Conservation (phyloP, 2,888 invertebrate species). For the Troides aeacus region DNA sequence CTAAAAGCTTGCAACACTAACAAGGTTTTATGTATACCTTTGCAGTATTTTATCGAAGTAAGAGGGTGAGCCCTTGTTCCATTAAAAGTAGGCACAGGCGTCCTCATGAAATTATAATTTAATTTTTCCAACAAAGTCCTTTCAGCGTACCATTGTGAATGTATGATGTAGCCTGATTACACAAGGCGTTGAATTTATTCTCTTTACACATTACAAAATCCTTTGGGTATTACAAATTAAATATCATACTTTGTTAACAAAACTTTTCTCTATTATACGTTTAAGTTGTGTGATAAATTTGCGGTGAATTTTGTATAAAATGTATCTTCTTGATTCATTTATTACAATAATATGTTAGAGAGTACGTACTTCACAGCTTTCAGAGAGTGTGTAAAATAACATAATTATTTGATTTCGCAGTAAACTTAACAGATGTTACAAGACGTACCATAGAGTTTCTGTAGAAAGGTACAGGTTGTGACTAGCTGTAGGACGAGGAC, state of each 20-base stretch:
- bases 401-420: neutral
- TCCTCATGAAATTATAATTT: slow-evolving; percentile 77
- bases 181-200: slow-evolving; percentile 39
- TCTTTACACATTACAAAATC: slow-evolving; percentile 30
- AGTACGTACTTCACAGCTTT: neutral
- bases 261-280: neutral
- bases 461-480: too few relatives aligned
- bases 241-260: neutral
- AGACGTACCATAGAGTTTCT: too few relatives aligned
- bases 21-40: slow-evolving; percentile 20
- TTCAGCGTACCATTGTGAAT: slow-evolving; percentile 48
- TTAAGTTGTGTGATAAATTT: neutral
- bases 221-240: slow-evolving; percentile 5
- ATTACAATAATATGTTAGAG: neutral
- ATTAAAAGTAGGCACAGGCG: slow-evolving; percentile 61
- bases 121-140: slow-evolving; percentile 57
- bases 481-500: too few relatives aligned
- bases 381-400: neutral
- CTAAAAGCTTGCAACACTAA: neutral
- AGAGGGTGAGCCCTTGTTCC: slow-evolving; percentile 37
- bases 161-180: slow-evolving; percentile 46
- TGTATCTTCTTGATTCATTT: neutral
- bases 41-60: slow-evolving; percentile 29
- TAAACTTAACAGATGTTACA: too few relatives aligned
- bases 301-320: neutral